Evolutionary conservation across 2,797 vertebrate genomes (phyloP).

Genomic region (Lates japonicus): DNA sequence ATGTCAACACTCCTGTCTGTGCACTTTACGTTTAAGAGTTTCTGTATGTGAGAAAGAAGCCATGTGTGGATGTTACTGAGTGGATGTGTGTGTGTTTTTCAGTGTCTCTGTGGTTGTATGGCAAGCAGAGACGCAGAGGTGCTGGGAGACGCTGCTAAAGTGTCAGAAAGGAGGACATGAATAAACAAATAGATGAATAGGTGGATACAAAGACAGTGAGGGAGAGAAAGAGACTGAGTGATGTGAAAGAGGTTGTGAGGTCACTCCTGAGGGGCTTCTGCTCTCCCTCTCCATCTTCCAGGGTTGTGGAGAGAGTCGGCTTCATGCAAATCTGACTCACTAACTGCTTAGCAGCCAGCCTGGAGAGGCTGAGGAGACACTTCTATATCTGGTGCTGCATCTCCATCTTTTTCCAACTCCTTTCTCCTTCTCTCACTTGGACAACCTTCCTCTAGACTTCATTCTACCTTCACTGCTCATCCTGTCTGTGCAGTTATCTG

Average conservation of each 20-base stretch:
- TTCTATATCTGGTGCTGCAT: conserved; percentile 48
- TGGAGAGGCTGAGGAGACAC: conserved; percentile 50
- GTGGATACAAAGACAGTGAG: conserved; percentile 64
- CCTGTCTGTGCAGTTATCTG: conserved; percentile 34
- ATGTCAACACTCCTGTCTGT: conserved; percentile 57
- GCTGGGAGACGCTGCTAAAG: conserved; percentile 36
- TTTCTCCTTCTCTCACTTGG: conserved; percentile 36
- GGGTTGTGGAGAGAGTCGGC: conserved; percentile 52
- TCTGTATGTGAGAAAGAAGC: conserved; percentile 32
- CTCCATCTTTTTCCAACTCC: conserved; percentile 34
- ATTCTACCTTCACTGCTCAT: conserved; percentile 27
- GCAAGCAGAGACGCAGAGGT: conserved; percentile 36
- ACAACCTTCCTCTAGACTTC: conserved; percentile 51
- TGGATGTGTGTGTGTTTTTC: conserved; percentile 26
- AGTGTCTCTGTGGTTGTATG: conserved; percentile 30
- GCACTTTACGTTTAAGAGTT: conserved; percentile 32
- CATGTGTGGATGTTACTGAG: conserved; percentile 19
- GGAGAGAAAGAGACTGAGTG: conserved; percentile 52
- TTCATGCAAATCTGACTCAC: conserved; percentile 66
- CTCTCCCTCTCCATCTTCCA: conserved; percentile 48
- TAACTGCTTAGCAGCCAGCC: conserved; percentile 59
- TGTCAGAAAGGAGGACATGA: conserved; percentile 64
- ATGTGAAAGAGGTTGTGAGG: conserved; percentile 58
- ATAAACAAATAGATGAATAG: conserved; percentile 74
- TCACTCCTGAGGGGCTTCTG: conserved; percentile 52